Evolutionary conservation across 2,888 invertebrate species (phyloP).

Genomic region (Bellardia bayeri): DNA sequence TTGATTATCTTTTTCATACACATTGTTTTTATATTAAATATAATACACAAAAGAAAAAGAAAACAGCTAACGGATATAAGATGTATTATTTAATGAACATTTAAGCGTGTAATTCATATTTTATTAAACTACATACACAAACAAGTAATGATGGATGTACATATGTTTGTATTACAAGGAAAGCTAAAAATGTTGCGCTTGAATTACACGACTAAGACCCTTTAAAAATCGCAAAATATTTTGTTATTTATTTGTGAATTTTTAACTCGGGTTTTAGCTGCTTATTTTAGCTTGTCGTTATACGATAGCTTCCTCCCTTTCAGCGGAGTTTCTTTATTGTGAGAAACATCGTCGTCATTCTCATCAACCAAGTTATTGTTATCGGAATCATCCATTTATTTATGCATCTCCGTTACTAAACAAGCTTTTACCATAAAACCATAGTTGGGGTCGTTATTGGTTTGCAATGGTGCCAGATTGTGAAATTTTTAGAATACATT

Average conservation of each 20-base stretch:
- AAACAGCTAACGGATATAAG: conserved; percentile 25
- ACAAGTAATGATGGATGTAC: background rate
- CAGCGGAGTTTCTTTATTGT: background rate
- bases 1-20: conserved; percentile 20
- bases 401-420: conserved; percentile 46
- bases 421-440: conserved; percentile 21
- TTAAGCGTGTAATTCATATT: conserved; percentile 41
- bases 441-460: conserved; percentile 8
- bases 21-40: background rate
- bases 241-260: background rate
- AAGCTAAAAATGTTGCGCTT: conserved; percentile 20
- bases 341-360: conserved; percentile 24
- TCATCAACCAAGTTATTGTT: conserved; percentile 47
- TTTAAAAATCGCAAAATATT: conserved; percentile 24
- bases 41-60: background rate
- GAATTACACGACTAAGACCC: background rate
- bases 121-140: conserved; percentile 1
- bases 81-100: conserved; percentile 21
- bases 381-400: conserved; percentile 42
- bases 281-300: background rate
- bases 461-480: background rate
- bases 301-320: background rate
- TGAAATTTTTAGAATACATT: no score
- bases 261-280: background rate
- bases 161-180: background rate